Percentiles rank a stretch among this genome's conserved stretches.
Conservation (phyloP, 1,140 invertebrate species). For the Drosophila repletoides region DNA sequence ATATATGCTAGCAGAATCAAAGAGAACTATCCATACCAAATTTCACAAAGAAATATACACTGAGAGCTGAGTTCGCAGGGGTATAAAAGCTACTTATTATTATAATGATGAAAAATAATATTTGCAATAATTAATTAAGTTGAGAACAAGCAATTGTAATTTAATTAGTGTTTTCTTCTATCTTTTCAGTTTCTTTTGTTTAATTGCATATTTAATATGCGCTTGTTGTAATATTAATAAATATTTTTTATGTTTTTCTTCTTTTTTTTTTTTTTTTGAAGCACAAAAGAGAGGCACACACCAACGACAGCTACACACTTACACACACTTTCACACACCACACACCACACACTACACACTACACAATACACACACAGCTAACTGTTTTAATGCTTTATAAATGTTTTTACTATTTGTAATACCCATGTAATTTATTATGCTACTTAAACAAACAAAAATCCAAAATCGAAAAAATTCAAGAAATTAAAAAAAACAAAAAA, state of each 20-base stretch:
- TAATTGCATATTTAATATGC: slow-evolving; percentile 38
- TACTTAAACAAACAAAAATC: slow-evolving; percentile 31
- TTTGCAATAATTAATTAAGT: slow-evolving; percentile 35
- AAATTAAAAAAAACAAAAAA: slow-evolving; percentile 23
- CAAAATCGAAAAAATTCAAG: not conserved
- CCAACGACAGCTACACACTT: slow-evolving; percentile 29
- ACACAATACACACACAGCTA: slow-evolving; percentile 27
- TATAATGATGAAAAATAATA: too few relatives aligned
- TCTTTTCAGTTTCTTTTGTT: slow-evolving; percentile 33
- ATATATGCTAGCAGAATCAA: too few relatives aligned
- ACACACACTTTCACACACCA: slow-evolving; percentile 9
- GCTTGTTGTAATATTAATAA: slow-evolving; percentile 31
- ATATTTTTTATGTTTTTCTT: slow-evolving; percentile 14
- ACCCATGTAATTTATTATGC: slow-evolving; percentile 49
- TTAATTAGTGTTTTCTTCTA: slow-evolving; percentile 23
- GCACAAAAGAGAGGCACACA: slow-evolving; percentile 43
- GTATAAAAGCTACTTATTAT: too few relatives aligned
- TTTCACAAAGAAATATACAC: too few relatives aligned
- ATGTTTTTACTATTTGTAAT: slow-evolving; percentile 42
- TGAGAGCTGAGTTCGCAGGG: too few relatives aligned
- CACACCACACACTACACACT: slow-evolving; percentile 5
- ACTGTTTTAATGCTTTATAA: slow-evolving; percentile 44
- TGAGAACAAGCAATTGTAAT: slow-evolving; percentile 43
- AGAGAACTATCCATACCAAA: too few relatives aligned
- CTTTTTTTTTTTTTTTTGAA: slow-evolving; percentile 13